Conservation (phyloP, 2,113 vertebrate species). For the Phylloscopus trochilus region DNA sequence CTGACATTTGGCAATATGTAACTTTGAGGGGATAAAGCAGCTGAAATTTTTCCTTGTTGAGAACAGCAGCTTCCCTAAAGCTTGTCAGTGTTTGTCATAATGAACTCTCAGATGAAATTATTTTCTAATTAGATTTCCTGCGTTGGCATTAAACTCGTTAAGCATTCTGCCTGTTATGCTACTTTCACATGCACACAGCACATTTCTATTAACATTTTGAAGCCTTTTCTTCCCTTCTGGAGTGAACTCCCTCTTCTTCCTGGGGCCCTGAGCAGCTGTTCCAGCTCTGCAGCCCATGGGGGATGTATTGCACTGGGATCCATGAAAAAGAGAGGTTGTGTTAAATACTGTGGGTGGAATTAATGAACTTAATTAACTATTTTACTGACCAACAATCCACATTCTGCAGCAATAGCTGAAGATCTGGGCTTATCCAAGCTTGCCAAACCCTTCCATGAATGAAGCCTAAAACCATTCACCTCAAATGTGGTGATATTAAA, state of each 20-base stretch:
- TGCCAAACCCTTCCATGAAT: not conserved
- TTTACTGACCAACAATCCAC: not conserved
- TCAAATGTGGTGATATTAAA: not conserved
- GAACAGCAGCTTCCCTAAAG: not conserved
- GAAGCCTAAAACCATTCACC: not conserved
- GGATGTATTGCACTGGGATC: not conserved
- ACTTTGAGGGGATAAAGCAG: not conserved
- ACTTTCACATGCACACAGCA: not conserved
- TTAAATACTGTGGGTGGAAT: not conserved
- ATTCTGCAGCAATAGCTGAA: not conserved
- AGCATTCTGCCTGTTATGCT: not conserved
- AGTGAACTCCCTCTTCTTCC: not conserved
- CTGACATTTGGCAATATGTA: not conserved
- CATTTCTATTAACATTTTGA: not conserved
- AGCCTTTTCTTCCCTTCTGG: not conserved
- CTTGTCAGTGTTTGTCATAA: slow-evolving; percentile 11
- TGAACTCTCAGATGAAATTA: slow-evolving; percentile 20
- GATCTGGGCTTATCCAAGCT: not conserved
- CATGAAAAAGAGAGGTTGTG: not conserved
- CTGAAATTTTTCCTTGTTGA: not conserved
- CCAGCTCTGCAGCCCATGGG: not conserved
- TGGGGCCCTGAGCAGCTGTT: not conserved
- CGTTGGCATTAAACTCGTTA: not conserved
- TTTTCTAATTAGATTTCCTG: slow-evolving; percentile 20
- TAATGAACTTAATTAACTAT: not conserved